phyloP scores from a whole-genome alignment of 2,888 invertebrate genomes.

The Xylocampa areola region DNA sequence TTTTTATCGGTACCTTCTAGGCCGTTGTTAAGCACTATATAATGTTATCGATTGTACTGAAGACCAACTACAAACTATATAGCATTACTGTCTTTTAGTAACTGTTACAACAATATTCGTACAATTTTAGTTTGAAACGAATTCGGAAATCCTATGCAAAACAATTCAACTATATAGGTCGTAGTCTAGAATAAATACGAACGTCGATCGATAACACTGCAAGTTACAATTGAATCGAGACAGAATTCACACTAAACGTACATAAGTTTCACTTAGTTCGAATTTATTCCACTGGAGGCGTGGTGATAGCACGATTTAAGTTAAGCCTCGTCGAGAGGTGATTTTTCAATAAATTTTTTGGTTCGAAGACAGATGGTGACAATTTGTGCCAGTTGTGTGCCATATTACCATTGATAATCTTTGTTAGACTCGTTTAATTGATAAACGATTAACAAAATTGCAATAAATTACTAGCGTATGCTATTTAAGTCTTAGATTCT shows the following conservation, averaged over 20 bases:
- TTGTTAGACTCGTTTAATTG: neutral
- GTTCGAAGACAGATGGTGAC: neutral
- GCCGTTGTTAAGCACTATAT: no score
- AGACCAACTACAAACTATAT: no score
- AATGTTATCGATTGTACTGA: no score
- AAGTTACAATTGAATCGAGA: slow-evolving; percentile 57
- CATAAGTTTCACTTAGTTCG: slow-evolving; percentile 55
- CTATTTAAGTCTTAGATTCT: no score
- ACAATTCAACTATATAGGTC: slow-evolving; percentile 43
- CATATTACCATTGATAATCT: neutral
- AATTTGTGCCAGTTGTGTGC: neutral
- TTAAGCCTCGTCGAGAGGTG: slow-evolving; percentile 18
- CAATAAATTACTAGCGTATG: no score
- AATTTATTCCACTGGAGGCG: slow-evolving; percentile 53
- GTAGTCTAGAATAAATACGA: slow-evolving; percentile 44
- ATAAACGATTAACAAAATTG: no score
- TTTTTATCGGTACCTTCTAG: no score
- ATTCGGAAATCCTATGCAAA: slow-evolving; percentile 23
- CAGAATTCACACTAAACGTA: slow-evolving; percentile 55
- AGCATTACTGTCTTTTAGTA: no score
- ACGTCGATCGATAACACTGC: slow-evolving; percentile 52
- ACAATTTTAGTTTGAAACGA: no score
- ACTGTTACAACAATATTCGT: no score
- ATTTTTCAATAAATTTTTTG: slow-evolving; percentile 23
- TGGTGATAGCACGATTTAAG: slow-evolving; percentile 38